Percentiles rank a stretch among this genome's conserved stretches.
Evolutionary conservation across 2,113 vertebrate genomes (phyloP).

Genomic region (Labeo rohita): DNA sequence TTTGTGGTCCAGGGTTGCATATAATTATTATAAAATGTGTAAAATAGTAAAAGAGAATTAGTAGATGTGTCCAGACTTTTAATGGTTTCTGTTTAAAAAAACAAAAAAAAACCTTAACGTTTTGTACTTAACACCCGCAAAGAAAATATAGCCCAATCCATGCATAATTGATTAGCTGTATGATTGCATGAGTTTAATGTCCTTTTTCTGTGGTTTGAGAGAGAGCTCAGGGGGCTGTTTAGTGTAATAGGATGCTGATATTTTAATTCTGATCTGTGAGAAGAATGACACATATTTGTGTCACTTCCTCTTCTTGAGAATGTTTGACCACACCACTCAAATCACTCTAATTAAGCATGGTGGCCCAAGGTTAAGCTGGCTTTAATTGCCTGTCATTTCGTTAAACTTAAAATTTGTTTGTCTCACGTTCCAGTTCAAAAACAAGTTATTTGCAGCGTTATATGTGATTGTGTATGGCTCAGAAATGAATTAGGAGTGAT

Average conservation of each 20-base stretch:
- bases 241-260: slow-evolving; percentile 77
- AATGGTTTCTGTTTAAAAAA: slow-evolving; percentile 57
- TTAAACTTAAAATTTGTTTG: slow-evolving; percentile 76
- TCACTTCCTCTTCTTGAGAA: slow-evolving; percentile 64
- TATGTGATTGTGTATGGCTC: neutral
- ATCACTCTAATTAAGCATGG: slow-evolving; percentile 73
- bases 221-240: slow-evolving; percentile 76
- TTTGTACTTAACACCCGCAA: slow-evolving; percentile 68
- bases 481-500: slow-evolving; percentile 1
- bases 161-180: slow-evolving; percentile 78
- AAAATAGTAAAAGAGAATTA: neutral
- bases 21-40: neutral
- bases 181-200: slow-evolving; percentile 81
- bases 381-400: slow-evolving; percentile 79
- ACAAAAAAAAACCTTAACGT: slow-evolving; percentile 64
- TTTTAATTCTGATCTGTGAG: slow-evolving; percentile 77
- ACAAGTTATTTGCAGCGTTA: slow-evolving; percentile 48
- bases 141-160: slow-evolving; percentile 75
- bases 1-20: too few relatives aligned
- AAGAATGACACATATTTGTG: slow-evolving; percentile 58
- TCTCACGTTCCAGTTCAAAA: slow-evolving; percentile 63
- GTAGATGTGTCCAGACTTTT: neutral
- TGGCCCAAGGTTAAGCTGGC: slow-evolving; percentile 66
- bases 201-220: slow-evolving; percentile 72
- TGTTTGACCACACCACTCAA: slow-evolving; percentile 64